phyloP scores from a whole-genome alignment of 2,797 vertebrate species.

The Acanthornis magna region DNA sequence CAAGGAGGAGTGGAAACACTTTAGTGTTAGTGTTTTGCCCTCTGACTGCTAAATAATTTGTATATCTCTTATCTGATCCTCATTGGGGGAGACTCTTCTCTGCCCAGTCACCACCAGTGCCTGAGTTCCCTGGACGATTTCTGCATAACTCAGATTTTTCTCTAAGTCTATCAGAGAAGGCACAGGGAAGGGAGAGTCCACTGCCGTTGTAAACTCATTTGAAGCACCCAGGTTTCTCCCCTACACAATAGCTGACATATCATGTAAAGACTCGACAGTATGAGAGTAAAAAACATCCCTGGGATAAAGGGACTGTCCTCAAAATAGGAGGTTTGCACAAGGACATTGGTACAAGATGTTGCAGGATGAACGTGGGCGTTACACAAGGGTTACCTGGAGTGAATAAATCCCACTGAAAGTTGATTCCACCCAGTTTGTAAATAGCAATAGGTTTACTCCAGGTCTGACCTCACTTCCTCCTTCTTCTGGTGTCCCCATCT shows the following conservation, averaged over 20 bases:
- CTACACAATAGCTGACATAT: rapidly evolving
- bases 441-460: not conserved
- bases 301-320: not conserved
- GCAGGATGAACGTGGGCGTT: not conserved
- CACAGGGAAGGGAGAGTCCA: not conserved
- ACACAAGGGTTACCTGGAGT: not conserved
- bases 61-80: not conserved
- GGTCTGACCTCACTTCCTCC: not conserved
- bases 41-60: not conserved
- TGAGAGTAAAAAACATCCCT: not conserved
- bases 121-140: not conserved
- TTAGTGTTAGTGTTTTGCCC: not conserved
- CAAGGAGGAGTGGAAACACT: not conserved
- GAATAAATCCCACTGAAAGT: not conserved
- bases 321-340: not conserved
- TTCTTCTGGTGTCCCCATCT: not conserved
- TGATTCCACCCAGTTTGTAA: not conserved
- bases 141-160: not conserved
- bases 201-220: not conserved
- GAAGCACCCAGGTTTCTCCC: not conserved
- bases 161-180: not conserved
- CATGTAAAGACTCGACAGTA: not conserved
- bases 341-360: not conserved
- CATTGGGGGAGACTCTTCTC: not conserved
- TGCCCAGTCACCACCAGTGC: not conserved